Conservation (phyloP, 1,140 invertebrate genomes). For the Triops cancriformis region DNA sequence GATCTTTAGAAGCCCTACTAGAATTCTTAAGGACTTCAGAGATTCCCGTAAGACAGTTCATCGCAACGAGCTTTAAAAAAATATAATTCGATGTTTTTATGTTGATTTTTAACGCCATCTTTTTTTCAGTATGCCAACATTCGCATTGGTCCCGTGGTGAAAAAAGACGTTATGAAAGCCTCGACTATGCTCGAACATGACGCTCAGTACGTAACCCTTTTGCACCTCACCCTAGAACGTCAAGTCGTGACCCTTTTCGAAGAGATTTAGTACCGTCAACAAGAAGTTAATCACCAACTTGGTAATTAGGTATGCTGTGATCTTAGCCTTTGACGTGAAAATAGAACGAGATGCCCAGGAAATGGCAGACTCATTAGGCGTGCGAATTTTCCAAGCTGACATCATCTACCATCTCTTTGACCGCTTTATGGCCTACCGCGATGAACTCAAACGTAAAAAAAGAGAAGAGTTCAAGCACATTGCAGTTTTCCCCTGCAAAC, state of each 20-base stretch:
- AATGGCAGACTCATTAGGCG: conserved; percentile 83
- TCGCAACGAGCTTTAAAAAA: neutral
- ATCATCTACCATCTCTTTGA: conserved; percentile 99
- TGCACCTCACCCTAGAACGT: conserved; percentile 14
- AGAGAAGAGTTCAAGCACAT: conserved; percentile 91
- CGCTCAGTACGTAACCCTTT: conserved; percentile 65
- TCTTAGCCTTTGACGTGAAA: conserved; percentile 98
- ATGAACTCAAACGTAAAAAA: conserved; percentile 86
- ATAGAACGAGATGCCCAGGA: conserved; percentile 96
- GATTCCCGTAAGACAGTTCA: conserved; percentile 70
- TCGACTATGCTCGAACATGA: conserved; percentile 99
- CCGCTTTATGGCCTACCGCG: conserved; percentile 87
- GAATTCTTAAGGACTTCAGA: conserved; percentile 91
- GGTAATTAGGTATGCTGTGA: conserved; percentile 74
- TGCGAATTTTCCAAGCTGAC: conserved; percentile 97
- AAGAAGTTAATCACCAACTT: conserved; percentile 2
- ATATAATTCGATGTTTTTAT: neutral
- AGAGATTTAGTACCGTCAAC: neutral
- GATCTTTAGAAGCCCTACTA: conserved; percentile 92
- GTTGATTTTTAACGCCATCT: no score
- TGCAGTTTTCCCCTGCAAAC: conserved; percentile 96
- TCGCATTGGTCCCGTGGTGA: conserved; percentile 97
- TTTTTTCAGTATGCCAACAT: conserved; percentile 83
- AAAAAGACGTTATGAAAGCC: conserved; percentile 98
- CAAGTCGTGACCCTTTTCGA: neutral